Evolutionary conservation across 1,140 invertebrate genomes (phyloP).

Genomic region (Lepidostoma basale): DNA sequence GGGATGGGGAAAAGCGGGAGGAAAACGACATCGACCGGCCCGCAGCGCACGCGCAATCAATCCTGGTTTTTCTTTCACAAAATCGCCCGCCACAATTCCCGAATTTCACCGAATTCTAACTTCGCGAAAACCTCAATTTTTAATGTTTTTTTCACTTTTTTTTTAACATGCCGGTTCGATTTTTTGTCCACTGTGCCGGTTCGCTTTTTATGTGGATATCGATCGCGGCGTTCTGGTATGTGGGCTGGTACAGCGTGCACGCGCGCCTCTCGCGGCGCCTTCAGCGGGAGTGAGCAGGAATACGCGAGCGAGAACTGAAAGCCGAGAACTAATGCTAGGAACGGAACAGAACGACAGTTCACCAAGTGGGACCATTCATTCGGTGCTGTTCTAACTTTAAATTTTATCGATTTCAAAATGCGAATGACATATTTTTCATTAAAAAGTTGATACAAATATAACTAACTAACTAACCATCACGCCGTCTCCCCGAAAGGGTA

Average conservation of each 20-base stretch:
- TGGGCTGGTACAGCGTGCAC: background rate
- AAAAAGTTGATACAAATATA: too few relatives aligned
- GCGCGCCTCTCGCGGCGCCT: conserved; percentile 4
- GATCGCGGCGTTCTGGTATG: conserved; percentile 8
- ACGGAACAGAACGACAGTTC: too few relatives aligned
- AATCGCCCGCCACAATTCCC: conserved; percentile 21
- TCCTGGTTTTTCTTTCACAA: conserved; percentile 33
- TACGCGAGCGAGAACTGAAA: background rate
- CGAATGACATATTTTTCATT: too few relatives aligned
- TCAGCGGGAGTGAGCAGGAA: conserved; percentile 17
- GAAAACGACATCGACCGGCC: conserved; percentile 23
- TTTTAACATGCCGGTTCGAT: background rate
- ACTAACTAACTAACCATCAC: too few relatives aligned
- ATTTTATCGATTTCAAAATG: too few relatives aligned
- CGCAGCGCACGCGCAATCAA: conserved; percentile 5
- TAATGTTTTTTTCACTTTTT: background rate
- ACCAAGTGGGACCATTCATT: background rate
- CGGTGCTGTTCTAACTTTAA: conserved; percentile 11
- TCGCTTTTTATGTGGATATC: background rate
- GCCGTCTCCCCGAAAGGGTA: too few relatives aligned
- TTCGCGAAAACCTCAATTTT: background rate
- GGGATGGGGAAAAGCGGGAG: background rate
- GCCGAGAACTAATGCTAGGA: background rate
- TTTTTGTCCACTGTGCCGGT: background rate
- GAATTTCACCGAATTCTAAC: background rate